Conservation (phyloP, 2,888 invertebrate species). For the Pterostichus niger region DNA sequence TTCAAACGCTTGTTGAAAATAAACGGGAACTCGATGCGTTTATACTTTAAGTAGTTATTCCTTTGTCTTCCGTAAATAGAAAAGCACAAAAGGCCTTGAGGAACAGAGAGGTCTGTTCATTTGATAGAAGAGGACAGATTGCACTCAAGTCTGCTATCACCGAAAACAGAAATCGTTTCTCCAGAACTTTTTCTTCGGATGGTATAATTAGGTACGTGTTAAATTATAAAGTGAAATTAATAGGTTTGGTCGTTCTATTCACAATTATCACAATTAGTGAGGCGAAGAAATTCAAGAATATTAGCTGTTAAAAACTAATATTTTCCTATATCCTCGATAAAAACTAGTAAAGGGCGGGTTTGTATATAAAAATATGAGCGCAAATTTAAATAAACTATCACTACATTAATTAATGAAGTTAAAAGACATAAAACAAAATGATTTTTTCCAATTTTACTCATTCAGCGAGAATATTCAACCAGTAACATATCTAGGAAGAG, state of each 20-base stretch:
- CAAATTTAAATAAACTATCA: background rate
- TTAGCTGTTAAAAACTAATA: background rate
- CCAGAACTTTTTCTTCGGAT: constrained; percentile 55
- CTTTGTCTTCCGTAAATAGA: constrained; percentile 63
- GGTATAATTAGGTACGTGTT: constrained; percentile 54
- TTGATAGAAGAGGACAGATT: constrained; percentile 13
- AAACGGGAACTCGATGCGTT: constrained; percentile 63
- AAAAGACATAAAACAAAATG: too few relatives aligned
- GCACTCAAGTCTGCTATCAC: constrained; percentile 6
- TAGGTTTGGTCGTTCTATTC: background rate
- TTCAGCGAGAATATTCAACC: too few relatives aligned
- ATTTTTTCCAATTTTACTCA: too few relatives aligned
- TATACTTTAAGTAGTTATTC: constrained; percentile 65
- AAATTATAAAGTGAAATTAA: constrained; percentile 59
- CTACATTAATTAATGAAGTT: too few relatives aligned
- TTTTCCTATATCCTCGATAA: background rate
- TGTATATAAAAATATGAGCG: background rate
- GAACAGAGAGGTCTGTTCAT: background rate
- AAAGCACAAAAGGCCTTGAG: constrained; percentile 35
- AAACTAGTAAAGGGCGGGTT: background rate
- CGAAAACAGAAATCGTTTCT: constrained; percentile 24
- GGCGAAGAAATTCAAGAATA: background rate
- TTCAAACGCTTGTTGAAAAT: constrained; percentile 59
- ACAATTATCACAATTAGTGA: background rate
- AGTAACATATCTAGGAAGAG: too few relatives aligned